A percentile compares a stretch with the other conserved stretches of the same genome.
Conservation (phyloP, 1,140 invertebrate genomes). For the Ostrea denselamellosa region DNA sequence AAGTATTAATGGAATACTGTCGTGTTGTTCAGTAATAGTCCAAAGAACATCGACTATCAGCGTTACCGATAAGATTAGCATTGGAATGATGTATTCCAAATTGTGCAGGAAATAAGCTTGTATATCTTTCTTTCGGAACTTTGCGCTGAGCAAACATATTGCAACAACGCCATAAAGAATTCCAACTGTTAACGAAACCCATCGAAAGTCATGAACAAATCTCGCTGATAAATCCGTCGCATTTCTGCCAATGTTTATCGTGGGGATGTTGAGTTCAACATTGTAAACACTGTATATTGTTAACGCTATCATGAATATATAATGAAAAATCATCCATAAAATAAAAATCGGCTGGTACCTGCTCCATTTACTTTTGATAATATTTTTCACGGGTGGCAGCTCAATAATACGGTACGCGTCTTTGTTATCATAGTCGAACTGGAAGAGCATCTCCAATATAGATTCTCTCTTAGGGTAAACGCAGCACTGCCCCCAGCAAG, state of each 20-base stretch:
- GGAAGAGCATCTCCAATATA: slow-evolving; percentile 59
- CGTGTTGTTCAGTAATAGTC: slow-evolving; percentile 24
- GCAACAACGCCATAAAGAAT: slow-evolving; percentile 48
- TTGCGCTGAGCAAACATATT: slow-evolving; percentile 48
- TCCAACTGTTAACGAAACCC: slow-evolving; percentile 46
- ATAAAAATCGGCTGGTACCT: slow-evolving; percentile 53
- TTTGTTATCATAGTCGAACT: slow-evolving; percentile 40
- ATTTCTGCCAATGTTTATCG: background rate
- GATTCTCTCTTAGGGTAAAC: slow-evolving; percentile 44
- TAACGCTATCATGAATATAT: slow-evolving; percentile 50
- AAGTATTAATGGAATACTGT: slow-evolving; percentile 54
- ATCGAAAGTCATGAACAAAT: slow-evolving; percentile 37
- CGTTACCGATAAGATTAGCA: slow-evolving; percentile 58
- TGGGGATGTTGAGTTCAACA: background rate
- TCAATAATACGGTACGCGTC: slow-evolving; percentile 59
- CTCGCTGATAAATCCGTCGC: background rate
- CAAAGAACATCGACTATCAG: slow-evolving; percentile 61
- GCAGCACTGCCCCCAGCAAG: background rate
- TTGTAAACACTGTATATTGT: slow-evolving; percentile 49
- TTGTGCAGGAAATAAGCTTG: slow-evolving; percentile 57
- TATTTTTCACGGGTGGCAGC: slow-evolving; percentile 52
- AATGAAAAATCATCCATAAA: slow-evolving; percentile 58
- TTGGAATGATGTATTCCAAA: slow-evolving; percentile 60
- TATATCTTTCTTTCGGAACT: slow-evolving; percentile 43
- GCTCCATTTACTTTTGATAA: slow-evolving; percentile 61